A percentile compares a stretch with the other conserved stretches of the same genome.
Conservation (phyloP, 2,888 invertebrate genomes). For the Zhuqinia jingwanae region DNA sequence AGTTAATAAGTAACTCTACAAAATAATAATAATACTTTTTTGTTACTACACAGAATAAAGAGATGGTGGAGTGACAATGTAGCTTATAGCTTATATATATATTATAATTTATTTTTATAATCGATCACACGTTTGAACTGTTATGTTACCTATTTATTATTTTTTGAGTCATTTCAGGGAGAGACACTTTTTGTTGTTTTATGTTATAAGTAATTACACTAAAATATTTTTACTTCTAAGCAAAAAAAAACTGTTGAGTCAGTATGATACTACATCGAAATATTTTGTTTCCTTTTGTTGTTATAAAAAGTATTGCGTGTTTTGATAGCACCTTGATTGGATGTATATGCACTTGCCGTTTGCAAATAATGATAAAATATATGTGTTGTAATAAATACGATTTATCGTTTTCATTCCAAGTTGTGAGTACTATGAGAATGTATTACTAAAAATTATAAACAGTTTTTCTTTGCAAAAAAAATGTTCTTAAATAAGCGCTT, state of each 20-base stretch:
- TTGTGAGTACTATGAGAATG: no score
- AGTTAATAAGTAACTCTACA: no score
- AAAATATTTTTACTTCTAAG: background rate
- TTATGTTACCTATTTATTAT: conserved; percentile 66
- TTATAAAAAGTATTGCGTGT: background rate
- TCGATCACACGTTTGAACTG: conserved; percentile 22
- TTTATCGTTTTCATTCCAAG: no score
- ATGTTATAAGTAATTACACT: background rate
- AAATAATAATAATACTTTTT: background rate
- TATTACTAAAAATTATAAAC: no score
- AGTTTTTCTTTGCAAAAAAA: no score
- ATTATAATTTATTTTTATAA: conserved; percentile 34
- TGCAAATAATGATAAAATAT: background rate
- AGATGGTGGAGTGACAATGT: no score
- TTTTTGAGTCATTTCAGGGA: conserved; percentile 50
- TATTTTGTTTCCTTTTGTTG: background rate
- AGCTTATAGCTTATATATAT: no score
- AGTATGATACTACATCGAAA: background rate
- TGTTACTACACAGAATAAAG: background rate
- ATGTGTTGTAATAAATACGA: no score
- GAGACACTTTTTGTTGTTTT: conserved; percentile 34
- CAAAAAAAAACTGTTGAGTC: no score
- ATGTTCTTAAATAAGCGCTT: no score
- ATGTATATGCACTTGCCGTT: background rate
- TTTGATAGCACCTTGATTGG: background rate